phyloP scores from a whole-genome alignment of 2,888 invertebrate species.

The Saturnia pavonia region DNA sequence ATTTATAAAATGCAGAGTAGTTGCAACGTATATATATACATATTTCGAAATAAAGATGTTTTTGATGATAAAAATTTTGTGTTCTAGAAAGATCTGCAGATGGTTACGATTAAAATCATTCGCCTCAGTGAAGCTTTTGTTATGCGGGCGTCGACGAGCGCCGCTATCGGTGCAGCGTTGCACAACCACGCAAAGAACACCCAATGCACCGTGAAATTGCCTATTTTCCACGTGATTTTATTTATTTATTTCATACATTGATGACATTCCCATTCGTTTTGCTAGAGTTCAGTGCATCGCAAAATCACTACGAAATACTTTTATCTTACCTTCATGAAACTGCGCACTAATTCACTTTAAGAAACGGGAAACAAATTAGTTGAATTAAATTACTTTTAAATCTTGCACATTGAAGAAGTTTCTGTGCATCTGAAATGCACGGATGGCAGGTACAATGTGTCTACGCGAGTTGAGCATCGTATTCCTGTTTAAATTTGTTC shows the following conservation, averaged over 20 bases:
- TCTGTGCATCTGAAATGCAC: constrained; percentile 58
- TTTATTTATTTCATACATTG: constrained; percentile 79
- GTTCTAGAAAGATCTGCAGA: constrained; percentile 28
- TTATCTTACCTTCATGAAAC: constrained; percentile 30
- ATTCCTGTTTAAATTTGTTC: constrained; percentile 52
- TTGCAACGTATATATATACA: not conserved
- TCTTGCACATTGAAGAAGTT: constrained; percentile 51
- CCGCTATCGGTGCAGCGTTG: constrained; percentile 46
- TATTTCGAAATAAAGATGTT: not conserved
- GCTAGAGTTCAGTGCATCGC: constrained; percentile 52
- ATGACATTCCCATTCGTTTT: constrained; percentile 68
- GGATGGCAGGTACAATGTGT: constrained; percentile 50
- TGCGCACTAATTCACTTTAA: constrained; percentile 30
- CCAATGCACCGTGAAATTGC: constrained; percentile 81
- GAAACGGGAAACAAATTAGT: constrained; percentile 28
- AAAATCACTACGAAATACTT: constrained; percentile 48
- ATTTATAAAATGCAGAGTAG: not conserved
- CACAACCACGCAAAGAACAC: constrained; percentile 69
- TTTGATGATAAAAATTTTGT: not conserved
- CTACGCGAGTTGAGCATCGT: constrained; percentile 53
- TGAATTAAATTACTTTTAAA: constrained; percentile 52
- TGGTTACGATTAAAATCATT: constrained; percentile 58
- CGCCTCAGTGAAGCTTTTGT: constrained; percentile 65
- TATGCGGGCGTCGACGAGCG: constrained; percentile 55
- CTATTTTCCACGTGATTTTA: constrained; percentile 81